Conservation (phyloP, 2,888 invertebrate species). For the Charanyca ferruginea region DNA sequence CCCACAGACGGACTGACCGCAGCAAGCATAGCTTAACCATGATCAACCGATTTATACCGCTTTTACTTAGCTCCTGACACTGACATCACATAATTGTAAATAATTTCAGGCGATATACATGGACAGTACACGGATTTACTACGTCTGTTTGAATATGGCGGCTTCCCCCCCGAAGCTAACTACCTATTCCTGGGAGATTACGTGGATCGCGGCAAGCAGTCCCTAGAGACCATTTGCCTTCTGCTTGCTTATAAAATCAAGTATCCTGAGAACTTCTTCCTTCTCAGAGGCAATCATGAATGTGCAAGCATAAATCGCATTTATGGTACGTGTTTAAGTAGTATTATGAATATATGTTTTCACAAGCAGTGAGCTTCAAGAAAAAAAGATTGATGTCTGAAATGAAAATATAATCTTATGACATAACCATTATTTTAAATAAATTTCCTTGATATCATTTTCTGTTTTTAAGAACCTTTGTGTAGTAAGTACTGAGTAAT, state of each 20-base stretch:
- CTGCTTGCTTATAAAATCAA: slow-evolving; percentile 99
- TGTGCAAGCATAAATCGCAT: slow-evolving; percentile 99
- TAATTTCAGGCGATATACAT: slow-evolving; percentile 96
- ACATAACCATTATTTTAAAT: slow-evolving; percentile 6
- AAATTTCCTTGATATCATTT: slow-evolving; percentile 9
- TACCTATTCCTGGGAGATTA: slow-evolving; percentile 98
- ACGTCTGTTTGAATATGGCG: slow-evolving; percentile 99
- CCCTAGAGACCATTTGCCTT: slow-evolving; percentile 99
- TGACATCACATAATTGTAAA: neutral
- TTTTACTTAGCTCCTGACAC: too few relatives aligned
- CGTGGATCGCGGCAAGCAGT: slow-evolving; percentile 97
- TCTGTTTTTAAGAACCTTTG: slow-evolving; percentile 18
- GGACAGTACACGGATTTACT: slow-evolving; percentile 99
- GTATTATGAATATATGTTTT: neutral
- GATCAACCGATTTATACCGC: too few relatives aligned
- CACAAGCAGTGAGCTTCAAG: neutral
- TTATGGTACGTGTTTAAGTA: slow-evolving; percentile 93
- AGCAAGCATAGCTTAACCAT: too few relatives aligned
- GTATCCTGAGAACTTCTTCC: slow-evolving; percentile 98
- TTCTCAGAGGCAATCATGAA: slow-evolving; percentile 98
- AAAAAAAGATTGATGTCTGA: slow-evolving; percentile 1
- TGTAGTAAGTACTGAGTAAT: slow-evolving; percentile 18
- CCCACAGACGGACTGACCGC: too few relatives aligned
- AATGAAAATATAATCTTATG: slow-evolving; percentile 1
- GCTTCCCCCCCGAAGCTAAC: slow-evolving; percentile 99